phyloP scores from a whole-genome alignment of 2,113 vertebrate genomes.

The Emydura subglobosa region DNA sequence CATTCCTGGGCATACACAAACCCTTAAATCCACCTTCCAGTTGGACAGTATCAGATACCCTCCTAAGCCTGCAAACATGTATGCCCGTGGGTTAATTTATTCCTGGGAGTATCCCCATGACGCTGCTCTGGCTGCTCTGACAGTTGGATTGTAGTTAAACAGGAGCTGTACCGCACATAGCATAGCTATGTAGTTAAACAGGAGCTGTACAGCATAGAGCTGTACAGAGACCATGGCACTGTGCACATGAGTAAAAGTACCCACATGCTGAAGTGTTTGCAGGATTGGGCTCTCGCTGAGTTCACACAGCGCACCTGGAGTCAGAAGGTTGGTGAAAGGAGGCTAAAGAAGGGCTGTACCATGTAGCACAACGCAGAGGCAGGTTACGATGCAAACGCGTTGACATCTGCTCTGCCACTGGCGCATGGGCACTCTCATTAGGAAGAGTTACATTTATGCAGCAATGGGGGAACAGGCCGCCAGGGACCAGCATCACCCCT shows the following conservation, averaged over 20 bases:
- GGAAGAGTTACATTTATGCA: fast-evolving
- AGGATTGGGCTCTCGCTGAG: neutral
- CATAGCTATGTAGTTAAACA: no score
- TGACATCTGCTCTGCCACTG: neutral
- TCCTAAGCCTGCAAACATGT: fast-evolving
- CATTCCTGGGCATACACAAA: neutral
- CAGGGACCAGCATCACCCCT: fast-evolving
- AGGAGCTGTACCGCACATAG: fast-evolving
- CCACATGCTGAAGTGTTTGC: neutral
- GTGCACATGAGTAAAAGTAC: neutral
- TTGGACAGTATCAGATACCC: fast-evolving
- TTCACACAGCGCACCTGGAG: neutral
- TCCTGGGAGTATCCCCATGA: neutral
- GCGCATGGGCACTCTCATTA: neutral
- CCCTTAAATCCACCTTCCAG: fast-evolving
- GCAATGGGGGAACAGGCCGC: no score
- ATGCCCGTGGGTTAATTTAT: fast-evolving
- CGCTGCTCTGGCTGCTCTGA: neutral
- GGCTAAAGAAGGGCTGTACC: neutral
- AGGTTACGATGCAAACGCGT: fast-evolving
- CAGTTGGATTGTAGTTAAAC: no score
- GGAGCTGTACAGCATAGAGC: fast-evolving
- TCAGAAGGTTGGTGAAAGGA: neutral
- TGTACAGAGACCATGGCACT: fast-evolving
- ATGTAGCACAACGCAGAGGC: fast-evolving